Percentiles rank a stretch among this genome's conserved stretches.
Conservation (phyloP, 2,797 vertebrate genomes). For the Perodicticus potto region DNA sequence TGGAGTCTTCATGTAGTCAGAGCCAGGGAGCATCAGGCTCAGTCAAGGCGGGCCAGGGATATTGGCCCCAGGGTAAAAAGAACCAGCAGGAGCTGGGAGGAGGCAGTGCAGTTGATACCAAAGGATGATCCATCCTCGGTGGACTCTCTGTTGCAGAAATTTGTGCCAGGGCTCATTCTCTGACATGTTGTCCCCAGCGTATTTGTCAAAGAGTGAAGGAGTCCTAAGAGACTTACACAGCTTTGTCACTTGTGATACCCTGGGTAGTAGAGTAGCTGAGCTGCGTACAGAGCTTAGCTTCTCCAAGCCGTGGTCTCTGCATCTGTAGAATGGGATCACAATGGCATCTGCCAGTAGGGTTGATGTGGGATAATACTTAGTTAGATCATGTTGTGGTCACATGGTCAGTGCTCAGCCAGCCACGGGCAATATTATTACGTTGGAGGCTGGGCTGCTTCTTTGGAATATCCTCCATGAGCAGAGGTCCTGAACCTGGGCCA, state of each 20-base stretch:
- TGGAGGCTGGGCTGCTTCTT: neutral
- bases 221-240: neutral
- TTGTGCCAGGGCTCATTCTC: neutral
- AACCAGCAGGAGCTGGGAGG: neutral
- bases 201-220: neutral
- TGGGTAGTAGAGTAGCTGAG: neutral
- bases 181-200: accelerated
- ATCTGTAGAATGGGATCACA: neutral
- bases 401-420: accelerated
- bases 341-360: neutral
- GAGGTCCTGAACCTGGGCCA: neutral
- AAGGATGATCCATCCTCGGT: accelerated
- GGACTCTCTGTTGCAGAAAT: accelerated
- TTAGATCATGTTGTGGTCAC: neutral
- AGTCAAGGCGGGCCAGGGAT: neutral
- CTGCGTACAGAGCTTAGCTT: accelerated
- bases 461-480: neutral
- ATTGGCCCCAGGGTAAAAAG: neutral
- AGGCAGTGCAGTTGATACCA: accelerated
- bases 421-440: accelerated
- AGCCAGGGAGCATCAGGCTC: neutral
- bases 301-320: neutral
- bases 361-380: neutral
- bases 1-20: neutral
- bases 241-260: neutral